phyloP scores from a whole-genome alignment of 1,140 invertebrate genomes.

The Papilio aristodemus region DNA sequence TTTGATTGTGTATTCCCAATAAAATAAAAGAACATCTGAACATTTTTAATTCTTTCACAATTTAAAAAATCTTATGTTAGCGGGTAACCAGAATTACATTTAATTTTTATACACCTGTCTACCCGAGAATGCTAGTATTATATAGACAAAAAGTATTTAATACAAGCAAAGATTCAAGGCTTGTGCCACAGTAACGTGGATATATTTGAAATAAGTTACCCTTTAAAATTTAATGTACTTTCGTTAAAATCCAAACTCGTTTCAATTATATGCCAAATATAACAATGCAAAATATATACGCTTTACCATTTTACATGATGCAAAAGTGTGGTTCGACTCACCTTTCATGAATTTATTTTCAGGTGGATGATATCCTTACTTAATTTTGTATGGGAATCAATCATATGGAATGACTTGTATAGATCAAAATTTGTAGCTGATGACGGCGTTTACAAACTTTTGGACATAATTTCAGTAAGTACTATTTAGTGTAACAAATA shows the following conservation, averaged over 20 bases:
- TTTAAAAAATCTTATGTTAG: no score
- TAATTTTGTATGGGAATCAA: conserved; percentile 67
- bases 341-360: conserved; percentile 33
- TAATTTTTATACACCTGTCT: no score
- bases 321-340: not conserved
- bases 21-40: no score
- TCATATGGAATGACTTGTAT: conserved; percentile 59
- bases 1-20: not conserved
- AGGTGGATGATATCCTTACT: conserved; percentile 62
- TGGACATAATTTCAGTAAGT: conserved; percentile 67
- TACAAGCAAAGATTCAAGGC: no score
- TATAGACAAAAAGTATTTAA: no score
- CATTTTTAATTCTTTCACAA: no score
- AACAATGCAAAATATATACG: not conserved
- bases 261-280: not conserved
- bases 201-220: not conserved
- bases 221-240: not conserved
- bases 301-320: no score
- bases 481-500: not conserved
- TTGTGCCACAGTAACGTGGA: not conserved
- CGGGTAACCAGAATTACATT: no score
- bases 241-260: not conserved
- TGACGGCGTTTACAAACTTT: conserved; percentile 61
- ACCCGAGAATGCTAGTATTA: no score
- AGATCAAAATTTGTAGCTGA: conserved; percentile 52